Percentiles rank a stretch among this genome's conserved stretches.
phyloP scores from a whole-genome alignment of 2,797 vertebrate genomes.

The Chromis chromis region DNA sequence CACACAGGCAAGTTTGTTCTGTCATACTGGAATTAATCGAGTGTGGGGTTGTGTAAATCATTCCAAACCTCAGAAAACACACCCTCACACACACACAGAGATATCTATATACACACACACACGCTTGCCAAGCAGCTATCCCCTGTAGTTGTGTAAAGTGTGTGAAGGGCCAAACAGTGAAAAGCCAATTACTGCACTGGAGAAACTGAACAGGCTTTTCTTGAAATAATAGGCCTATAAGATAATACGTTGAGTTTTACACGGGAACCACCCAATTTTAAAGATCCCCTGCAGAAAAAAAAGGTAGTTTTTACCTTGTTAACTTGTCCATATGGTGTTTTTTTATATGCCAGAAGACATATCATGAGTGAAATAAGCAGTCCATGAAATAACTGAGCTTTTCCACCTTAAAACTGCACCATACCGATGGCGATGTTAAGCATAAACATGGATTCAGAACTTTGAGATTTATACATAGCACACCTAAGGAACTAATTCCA shows the following conservation, averaged over 20 bases:
- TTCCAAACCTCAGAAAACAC: conserved; percentile 75
- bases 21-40: conserved; percentile 76
- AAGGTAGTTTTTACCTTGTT: too few species aligned
- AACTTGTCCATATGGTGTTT: too few species aligned
- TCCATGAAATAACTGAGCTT: too few species aligned
- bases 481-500: too few species aligned
- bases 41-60: conserved; percentile 77
- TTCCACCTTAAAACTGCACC: too few species aligned
- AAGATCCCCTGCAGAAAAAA: not conserved
- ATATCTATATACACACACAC: conserved; percentile 3
- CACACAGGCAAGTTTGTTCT: conserved; percentile 80
- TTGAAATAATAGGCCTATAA: conserved; percentile 6
- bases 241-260: conserved; percentile 10
- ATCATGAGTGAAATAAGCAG: too few species aligned
- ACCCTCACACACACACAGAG: conserved; percentile 19
- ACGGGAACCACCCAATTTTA: conserved; percentile 1
- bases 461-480: too few species aligned
- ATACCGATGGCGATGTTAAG: too few species aligned
- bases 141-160: conserved; percentile 32
- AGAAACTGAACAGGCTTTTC: conserved; percentile 21
- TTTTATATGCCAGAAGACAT: too few species aligned
- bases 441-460: too few species aligned
- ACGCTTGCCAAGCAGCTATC: conserved; percentile 49
- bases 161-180: conserved; percentile 36
- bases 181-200: conserved; percentile 29